A percentile compares a stretch with the other conserved stretches of the same genome.
phyloP scores from a whole-genome alignment of 2,888 invertebrate genomes.

The Eristalis arbustorum region DNA sequence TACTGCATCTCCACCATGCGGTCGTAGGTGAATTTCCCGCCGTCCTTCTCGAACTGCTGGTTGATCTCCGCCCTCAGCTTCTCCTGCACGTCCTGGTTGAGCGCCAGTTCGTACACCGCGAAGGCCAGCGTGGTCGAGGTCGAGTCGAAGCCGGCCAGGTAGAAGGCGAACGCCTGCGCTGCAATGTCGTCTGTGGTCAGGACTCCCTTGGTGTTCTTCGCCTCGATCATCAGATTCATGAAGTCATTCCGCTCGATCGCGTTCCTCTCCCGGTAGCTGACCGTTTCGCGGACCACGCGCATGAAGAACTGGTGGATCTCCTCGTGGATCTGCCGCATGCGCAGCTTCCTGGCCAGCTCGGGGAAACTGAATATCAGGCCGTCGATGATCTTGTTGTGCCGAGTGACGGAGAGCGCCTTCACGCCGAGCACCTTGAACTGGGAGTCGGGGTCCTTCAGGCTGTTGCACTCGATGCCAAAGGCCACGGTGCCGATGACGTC shows the following conservation, averaged over 20 bases:
- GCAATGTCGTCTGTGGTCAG: constrained; percentile 81
- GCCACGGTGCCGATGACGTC: constrained; percentile 81
- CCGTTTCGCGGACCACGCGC: constrained; percentile 77
- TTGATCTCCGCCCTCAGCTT: constrained; percentile 74
- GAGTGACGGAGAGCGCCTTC: constrained; percentile 71
- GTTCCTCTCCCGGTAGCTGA: constrained; percentile 77
- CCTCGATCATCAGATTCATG: constrained; percentile 81
- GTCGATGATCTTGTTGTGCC: constrained; percentile 71
- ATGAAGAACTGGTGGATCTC: constrained; percentile 75
- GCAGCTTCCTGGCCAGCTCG: constrained; percentile 70
- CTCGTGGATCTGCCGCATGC: constrained; percentile 71
- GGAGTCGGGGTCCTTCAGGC: constrained; percentile 78
- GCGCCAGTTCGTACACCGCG: constrained; percentile 74
- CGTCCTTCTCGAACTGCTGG: constrained; percentile 70
- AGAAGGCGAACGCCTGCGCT: constrained; percentile 82
- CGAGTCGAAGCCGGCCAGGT: constrained; percentile 82
- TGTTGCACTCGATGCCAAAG: constrained; percentile 81
- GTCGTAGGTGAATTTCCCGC: constrained; percentile 75
- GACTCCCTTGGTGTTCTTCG: constrained; percentile 75
- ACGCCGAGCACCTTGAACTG: constrained; percentile 77
- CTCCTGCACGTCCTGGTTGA: constrained; percentile 74
- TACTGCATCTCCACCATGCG: constrained; percentile 75
- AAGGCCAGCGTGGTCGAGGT: constrained; percentile 81
- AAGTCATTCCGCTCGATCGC: constrained; percentile 80
- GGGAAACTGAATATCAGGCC: constrained; percentile 73